phyloP scores from a whole-genome alignment of 1,140 invertebrate species.

The Pentalonia nigronervosa region DNA sequence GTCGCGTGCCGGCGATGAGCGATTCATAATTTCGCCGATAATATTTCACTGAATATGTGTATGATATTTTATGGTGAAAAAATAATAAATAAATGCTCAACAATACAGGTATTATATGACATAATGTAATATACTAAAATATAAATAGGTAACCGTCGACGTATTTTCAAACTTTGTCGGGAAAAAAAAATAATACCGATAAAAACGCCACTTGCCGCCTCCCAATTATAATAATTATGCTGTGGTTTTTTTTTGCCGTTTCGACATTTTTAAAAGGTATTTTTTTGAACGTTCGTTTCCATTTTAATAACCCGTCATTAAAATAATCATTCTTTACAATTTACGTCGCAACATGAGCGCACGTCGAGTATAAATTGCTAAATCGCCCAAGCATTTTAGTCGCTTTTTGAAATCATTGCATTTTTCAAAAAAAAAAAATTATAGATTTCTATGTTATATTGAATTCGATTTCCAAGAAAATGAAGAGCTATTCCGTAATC shows the following conservation, averaged over 20 bases:
- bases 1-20: background rate
- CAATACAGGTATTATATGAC: too few species aligned
- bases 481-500: background rate
- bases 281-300: background rate
- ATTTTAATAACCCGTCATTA: background rate
- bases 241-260: background rate
- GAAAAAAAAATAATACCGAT: background rate
- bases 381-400: background rate
- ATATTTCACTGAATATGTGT: too few species aligned
- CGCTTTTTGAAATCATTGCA: background rate
- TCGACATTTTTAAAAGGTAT: background rate
- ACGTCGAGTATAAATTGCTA: background rate
- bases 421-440: background rate
- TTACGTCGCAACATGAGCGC: background rate
- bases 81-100: too few species aligned
- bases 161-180: background rate
- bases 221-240: background rate
- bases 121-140: background rate
- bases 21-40: too few species aligned
- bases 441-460: background rate
- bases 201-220: background rate
- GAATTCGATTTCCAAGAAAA: background rate
- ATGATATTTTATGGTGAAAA: too few species aligned
- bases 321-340: constrained; percentile 28
- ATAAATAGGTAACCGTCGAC: background rate